Evolutionary conservation across 2,113 vertebrate genomes (phyloP), one percentile per base, ranked within the genome.

Genomic region (Tichodroma muraria): DNA sequence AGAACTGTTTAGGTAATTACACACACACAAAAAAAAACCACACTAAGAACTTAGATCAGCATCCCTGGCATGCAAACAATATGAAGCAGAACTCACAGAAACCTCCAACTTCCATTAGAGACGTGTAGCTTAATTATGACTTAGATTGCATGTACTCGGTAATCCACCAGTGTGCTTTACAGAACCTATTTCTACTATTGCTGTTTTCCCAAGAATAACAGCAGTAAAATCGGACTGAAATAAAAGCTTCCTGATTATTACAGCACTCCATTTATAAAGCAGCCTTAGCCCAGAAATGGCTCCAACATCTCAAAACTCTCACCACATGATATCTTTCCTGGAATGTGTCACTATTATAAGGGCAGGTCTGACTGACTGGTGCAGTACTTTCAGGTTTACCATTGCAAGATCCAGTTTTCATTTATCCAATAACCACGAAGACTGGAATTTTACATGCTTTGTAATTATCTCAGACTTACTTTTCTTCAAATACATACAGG

Each of bases 31-130:
- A 57, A 79, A 87, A 89, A 80, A 87, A 89, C 2, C 84, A 61
- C 59, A 91, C 49, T 57, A 85, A 85, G 37, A 91, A 80, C 82
- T 91, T 82, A 88, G 61, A 94, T 91, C 93, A 91, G 57, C 69
- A 82, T 76, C 85, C 38, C n/a, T 44, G 40, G 57, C 70, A 94
- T 17, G 59, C 70, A 87, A 89, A 89, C 57, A 86, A 81, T 59
- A 89, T 13, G n/a, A 72, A 89, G 71, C 28, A 94, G n/a, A 84
- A 40, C 47, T 82, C 81, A 61, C 53, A 80, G 70, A 91, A 94
- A 91, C 63, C 78, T 95, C 59, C 49, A 76, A 20, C n/a, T 89
- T 89, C 78, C 75, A 89, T 77, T 27, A 88, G 40, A n/a, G 37
- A 79, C 61, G 2, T 20, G 66, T 40, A 73, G 70, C 78, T 91